Evolutionary conservation across 2,113 vertebrate genomes (phyloP).

Genomic region (Ptyas mucosa): DNA sequence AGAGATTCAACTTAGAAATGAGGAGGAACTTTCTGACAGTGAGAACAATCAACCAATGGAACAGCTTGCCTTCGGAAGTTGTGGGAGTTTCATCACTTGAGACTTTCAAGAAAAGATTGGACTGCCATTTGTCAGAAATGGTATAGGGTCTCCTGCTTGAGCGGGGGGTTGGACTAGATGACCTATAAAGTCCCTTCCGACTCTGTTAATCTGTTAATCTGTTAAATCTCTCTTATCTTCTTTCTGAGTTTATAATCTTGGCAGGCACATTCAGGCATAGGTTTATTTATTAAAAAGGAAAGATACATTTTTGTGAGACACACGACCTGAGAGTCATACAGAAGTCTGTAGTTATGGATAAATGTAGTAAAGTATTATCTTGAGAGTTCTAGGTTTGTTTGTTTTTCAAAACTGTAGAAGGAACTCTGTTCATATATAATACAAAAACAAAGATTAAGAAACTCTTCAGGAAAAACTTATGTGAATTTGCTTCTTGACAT

Average conservation of each 20-base stretch:
- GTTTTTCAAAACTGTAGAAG: conserved; percentile 2
- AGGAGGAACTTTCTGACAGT: too few species aligned
- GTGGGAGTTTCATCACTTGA: too few species aligned
- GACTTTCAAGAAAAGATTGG: too few species aligned
- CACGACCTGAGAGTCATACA: conserved; percentile 2
- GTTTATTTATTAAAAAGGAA: neutral
- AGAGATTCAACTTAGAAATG: too few species aligned
- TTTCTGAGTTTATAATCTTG: conserved; percentile 38
- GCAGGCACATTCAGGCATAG: neutral
- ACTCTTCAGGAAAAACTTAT: conserved; percentile 19
- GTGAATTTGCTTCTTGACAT: conserved; percentile 56
- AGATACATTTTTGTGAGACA: neutral
- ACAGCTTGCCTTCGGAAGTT: too few species aligned
- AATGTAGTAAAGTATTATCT: neutral
- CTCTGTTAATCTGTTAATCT: too few species aligned
- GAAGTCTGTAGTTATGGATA: neutral
- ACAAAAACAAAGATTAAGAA: conserved; percentile 33
- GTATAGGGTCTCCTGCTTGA: too few species aligned
- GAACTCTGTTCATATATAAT: conserved; percentile 15
- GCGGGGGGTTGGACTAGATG: too few species aligned
- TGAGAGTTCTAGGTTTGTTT: neutral
- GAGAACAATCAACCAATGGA: too few species aligned
- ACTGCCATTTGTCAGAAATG: too few species aligned
- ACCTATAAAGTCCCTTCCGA: too few species aligned
- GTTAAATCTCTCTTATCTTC: conserved; percentile 8